These are phyloP conservation scores for Lepus townsendii DNA, from an alignment of 2,797 vertebrate genomes.

Conservation along the genomic window DNA sequence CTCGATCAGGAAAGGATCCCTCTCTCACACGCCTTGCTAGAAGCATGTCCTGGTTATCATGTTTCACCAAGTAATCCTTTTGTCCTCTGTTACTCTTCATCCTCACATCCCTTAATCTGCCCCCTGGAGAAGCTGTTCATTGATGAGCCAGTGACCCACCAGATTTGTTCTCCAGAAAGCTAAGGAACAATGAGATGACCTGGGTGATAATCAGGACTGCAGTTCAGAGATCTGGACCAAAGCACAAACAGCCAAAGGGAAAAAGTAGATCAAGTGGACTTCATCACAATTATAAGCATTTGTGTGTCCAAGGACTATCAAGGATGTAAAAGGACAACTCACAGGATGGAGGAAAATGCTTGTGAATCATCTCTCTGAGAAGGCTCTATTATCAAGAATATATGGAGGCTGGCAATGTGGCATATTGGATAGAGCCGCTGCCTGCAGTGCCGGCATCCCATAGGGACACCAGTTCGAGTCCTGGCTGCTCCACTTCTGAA, in stretches of 20 bases:
- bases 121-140: not conserved
- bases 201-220: not conserved
- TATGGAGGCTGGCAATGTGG: not conserved
- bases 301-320: not conserved
- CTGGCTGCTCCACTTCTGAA: no score
- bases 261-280: not conserved
- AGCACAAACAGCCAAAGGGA: not conserved
- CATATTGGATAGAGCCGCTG: no score
- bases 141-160: not conserved
- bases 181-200: slow-evolving; percentile 15
- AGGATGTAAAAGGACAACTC: not conserved
- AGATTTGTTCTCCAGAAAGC: not conserved
- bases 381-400: not conserved
- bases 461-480: no score
- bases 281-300: not conserved
- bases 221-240: not conserved
- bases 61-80: not conserved
- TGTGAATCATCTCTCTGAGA: not conserved
- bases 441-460: no score
- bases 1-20: not conserved
- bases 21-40: not conserved
- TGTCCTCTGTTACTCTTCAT: not conserved
- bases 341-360: not conserved
- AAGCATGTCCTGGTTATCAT: not conserved
- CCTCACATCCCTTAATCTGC: not conserved